A percentile compares a stretch with the other conserved stretches of the same genome.
These are phyloP conservation scores for western clawed frog (Xenopus tropicalis) DNA, from an alignment of 2,113 vertebrate species.

Conservation along the genomic window DNA sequence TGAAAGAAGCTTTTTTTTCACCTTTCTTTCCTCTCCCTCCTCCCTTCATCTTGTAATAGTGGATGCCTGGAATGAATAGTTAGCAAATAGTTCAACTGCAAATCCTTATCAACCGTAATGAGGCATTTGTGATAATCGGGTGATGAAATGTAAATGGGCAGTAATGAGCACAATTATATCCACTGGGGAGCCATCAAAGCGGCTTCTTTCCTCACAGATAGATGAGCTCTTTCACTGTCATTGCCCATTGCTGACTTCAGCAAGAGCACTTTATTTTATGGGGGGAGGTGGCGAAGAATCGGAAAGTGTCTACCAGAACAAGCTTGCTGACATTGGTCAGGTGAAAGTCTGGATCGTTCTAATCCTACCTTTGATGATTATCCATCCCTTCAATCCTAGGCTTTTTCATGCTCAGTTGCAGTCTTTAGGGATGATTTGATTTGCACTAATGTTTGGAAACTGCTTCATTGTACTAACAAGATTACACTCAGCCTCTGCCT, in stretches of 20 bases:
- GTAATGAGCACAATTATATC: constrained; percentile 86
- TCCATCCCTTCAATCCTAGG: constrained; percentile 47
- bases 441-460: constrained; percentile 84
- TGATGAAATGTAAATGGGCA: constrained; percentile 94
- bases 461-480: constrained; percentile 81
- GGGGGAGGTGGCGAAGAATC: not conserved
- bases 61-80: constrained; percentile 64
- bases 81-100: constrained; percentile 61
- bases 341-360: constrained; percentile 62
- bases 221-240: constrained; percentile 70
- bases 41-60: constrained; percentile 53
- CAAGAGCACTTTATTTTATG: not conserved
- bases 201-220: constrained; percentile 69
- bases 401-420: constrained; percentile 50
- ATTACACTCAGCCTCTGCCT: constrained; percentile 80
- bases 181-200: constrained; percentile 74
- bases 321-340: constrained; percentile 21
- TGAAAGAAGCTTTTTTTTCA: constrained; percentile 68
- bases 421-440: constrained; percentile 79
- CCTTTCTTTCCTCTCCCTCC: constrained; percentile 46
- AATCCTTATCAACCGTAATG: constrained; percentile 72
- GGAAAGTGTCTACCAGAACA: constrained; percentile 49
- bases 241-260: constrained; percentile 51
- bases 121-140: constrained; percentile 80
- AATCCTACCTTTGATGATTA: constrained; percentile 66